Evolutionary conservation across 2,888 invertebrate genomes (phyloP).

Genomic region (Cotesia congregata): DNA sequence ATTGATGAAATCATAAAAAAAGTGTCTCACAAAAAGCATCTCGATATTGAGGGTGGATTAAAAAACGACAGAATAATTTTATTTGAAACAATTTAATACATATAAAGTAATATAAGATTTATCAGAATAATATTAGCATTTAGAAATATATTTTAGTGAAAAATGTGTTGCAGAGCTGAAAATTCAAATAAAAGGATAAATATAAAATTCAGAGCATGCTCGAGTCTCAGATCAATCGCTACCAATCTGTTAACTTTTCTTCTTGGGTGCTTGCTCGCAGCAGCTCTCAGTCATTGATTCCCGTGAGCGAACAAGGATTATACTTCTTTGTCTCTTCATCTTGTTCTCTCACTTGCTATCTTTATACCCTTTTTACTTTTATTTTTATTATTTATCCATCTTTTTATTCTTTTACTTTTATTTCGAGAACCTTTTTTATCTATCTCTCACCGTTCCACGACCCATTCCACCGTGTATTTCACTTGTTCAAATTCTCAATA

Average conservation of each 20-base stretch:
- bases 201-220: constrained; percentile 58
- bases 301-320: constrained; percentile 38
- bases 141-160: constrained; percentile 2
- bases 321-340: constrained; percentile 25
- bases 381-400: constrained; percentile 12
- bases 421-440: constrained; percentile 8
- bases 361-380: constrained; percentile 8
- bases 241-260: constrained; percentile 55
- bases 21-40: too few relatives aligned
- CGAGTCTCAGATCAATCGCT: constrained; percentile 54
- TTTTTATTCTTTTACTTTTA: not conserved
- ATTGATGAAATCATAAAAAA: too few relatives aligned
- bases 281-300: constrained; percentile 30
- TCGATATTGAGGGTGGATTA: not conserved
- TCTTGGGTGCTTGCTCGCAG: constrained; percentile 29
- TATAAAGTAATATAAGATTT: not conserved
- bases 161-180: constrained; percentile 2
- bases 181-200: constrained; percentile 51
- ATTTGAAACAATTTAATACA: not conserved
- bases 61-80: not conserved
- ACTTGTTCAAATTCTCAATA: constrained; percentile 35
- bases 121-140: constrained; percentile 8
- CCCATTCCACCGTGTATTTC: constrained; percentile 26
- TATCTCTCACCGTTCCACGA: constrained; percentile 14
- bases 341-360: constrained; percentile 18